Evolutionary conservation across 1,140 invertebrate species (phyloP).

Genomic region (Drosophila melanica): DNA sequence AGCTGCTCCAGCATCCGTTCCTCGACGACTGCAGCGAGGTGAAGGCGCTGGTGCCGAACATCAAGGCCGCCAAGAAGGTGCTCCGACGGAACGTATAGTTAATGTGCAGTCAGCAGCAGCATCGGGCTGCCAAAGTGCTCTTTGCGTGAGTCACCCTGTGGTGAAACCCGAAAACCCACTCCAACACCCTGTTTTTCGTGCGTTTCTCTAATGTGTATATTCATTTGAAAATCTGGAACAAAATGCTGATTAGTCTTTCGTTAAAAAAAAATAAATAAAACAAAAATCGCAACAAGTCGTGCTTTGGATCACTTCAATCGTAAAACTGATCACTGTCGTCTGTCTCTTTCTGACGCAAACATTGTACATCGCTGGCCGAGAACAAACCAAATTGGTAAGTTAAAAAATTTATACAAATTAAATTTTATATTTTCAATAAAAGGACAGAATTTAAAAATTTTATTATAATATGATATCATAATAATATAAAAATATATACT

Average conservation of each 20-base stretch:
- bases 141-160: slow-evolving; percentile 55
- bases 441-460: no score
- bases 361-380: slow-evolving; percentile 39
- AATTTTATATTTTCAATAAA: no score
- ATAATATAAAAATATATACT: no score
- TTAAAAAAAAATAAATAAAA: slow-evolving; percentile 45
- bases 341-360: slow-evolving; percentile 5
- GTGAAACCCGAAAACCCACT: slow-evolving; percentile 7
- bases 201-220: slow-evolving; percentile 50
- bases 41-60: slow-evolving; percentile 93
- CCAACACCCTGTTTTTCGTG: slow-evolving; percentile 1
- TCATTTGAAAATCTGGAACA: slow-evolving; percentile 63
- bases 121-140: slow-evolving; percentile 68
- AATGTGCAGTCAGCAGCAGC: slow-evolving; percentile 64
- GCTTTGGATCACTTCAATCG: not conserved
- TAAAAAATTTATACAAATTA: not conserved
- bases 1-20: slow-evolving; percentile 95
- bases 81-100: slow-evolving; percentile 81
- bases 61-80: slow-evolving; percentile 90
- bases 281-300: slow-evolving; percentile 29
- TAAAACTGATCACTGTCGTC: slow-evolving; percentile 1
- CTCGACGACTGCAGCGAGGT: slow-evolving; percentile 93
- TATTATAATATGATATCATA: no score
- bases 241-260: slow-evolving; percentile 74
- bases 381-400: slow-evolving; percentile 46